These are phyloP conservation scores for Beris chalybata DNA, from an alignment of 2,888 invertebrate species.

Conservation along the genomic window DNA sequence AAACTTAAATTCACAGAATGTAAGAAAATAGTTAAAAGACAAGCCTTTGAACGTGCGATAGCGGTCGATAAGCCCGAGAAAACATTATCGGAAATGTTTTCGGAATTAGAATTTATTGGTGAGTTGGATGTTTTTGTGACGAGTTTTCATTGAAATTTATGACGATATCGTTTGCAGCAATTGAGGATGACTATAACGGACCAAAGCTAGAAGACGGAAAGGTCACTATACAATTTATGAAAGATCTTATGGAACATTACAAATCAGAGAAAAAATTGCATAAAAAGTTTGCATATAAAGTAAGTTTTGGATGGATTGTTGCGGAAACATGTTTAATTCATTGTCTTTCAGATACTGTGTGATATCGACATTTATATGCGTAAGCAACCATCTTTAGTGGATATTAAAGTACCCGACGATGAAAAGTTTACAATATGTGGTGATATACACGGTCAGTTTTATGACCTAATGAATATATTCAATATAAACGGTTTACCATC, in stretches of 20 bases:
- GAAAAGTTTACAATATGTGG: constrained; percentile 97
- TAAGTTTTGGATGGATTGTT: constrained; percentile 50
- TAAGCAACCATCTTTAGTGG: constrained; percentile 83
- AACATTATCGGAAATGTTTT: constrained; percentile 78
- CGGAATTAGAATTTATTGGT: constrained; percentile 91
- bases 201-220: constrained; percentile 85
- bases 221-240: constrained; percentile 87
- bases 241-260: constrained; percentile 85
- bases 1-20: constrained; percentile 91
- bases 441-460: constrained; percentile 98
- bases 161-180: constrained; percentile 62
- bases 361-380: constrained; percentile 85
- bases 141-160: not conserved
- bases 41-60: constrained; percentile 96
- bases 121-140: constrained; percentile 44
- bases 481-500: constrained; percentile 95
- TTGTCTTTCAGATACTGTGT: constrained; percentile 76
- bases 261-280: constrained; percentile 92
- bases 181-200: constrained; percentile 93
- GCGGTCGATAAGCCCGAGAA: constrained; percentile 87
- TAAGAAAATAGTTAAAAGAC: constrained; percentile 90
- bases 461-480: constrained; percentile 97
- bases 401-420: constrained; percentile 82
- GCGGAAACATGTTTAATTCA: not conserved
- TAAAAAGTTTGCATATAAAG: constrained; percentile 96